phyloP scores from a whole-genome alignment of 37 sponge, comb jelly and placozoan genomes.

The Axinella damicornis region DNA sequence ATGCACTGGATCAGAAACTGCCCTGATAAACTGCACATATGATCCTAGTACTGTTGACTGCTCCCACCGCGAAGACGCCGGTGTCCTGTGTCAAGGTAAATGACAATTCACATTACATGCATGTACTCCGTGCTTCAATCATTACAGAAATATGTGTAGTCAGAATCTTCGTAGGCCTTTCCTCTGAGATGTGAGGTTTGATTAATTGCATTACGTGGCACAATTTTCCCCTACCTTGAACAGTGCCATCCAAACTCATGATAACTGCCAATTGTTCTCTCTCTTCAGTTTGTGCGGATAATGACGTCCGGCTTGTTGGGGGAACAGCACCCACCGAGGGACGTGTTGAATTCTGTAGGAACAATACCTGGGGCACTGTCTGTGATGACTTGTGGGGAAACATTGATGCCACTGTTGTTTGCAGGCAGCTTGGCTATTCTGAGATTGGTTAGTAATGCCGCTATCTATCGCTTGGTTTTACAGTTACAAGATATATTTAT shows the following conservation, averaged over 20 bases:
- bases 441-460: neutral
- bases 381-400: conserved; percentile 28
- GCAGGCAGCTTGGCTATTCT: conserved; percentile 17
- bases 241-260: too few relatives aligned
- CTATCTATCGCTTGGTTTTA: neutral
- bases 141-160: too few relatives aligned
- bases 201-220: too few relatives aligned
- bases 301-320: conserved; percentile 6
- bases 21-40: neutral
- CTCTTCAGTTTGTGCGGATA: neutral
- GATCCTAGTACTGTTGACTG: neutral
- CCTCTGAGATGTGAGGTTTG: too few relatives aligned
- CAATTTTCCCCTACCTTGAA: too few relatives aligned
- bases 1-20: neutral
- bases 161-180: too few relatives aligned
- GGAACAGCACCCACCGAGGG: conserved; percentile 18
- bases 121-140: too few relatives aligned
- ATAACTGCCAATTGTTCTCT: too few relatives aligned
- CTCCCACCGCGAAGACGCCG: conserved; percentile 9
- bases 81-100: conserved; percentile 13
- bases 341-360: conserved; percentile 35
- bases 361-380: conserved; percentile 15
- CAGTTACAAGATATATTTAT: too few relatives aligned
- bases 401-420: conserved; percentile 32
- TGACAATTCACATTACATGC: neutral